phyloP scores from a whole-genome alignment of 2,797 vertebrate genomes.

The Geotrypetes seraphini region DNA sequence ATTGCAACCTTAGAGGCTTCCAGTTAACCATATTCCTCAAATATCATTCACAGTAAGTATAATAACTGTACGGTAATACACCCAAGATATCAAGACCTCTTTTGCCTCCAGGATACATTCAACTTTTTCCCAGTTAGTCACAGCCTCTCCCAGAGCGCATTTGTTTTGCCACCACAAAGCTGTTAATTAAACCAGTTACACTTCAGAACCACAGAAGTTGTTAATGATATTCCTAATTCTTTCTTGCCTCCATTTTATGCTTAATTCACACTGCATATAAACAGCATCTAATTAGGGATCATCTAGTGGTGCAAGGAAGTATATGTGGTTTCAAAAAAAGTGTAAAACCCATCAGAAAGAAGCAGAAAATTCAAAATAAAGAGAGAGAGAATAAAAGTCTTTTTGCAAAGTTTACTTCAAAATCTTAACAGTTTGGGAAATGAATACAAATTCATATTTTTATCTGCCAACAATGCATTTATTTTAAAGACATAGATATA shows the following conservation, averaged over 20 bases:
- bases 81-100: background rate
- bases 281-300: slow-evolving; percentile 44
- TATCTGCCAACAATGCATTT: slow-evolving; percentile 2
- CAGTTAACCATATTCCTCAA: background rate
- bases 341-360: background rate
- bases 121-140: slow-evolving; percentile 15
- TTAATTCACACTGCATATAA: slow-evolving; percentile 50
- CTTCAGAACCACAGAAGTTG: slow-evolving; percentile 16
- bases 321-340: slow-evolving; percentile 11
- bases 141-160: slow-evolving; percentile 23
- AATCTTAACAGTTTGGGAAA: slow-evolving; percentile 5
- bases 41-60: accelerated
- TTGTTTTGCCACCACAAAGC: slow-evolving; percentile 35
- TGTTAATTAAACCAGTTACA: slow-evolving; percentile 38
- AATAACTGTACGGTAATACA: background rate
- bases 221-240: slow-evolving; percentile 27
- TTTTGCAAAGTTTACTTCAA: background rate
- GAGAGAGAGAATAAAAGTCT: background rate
- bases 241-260: slow-evolving; percentile 32
- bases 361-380: too few species aligned
- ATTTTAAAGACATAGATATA: background rate
- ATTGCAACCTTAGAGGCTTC: too few species aligned
- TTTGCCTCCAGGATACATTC: slow-evolving; percentile 2
- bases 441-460: slow-evolving; percentile 11
- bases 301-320: slow-evolving; percentile 28